phyloP scores from a whole-genome alignment of 2,888 invertebrate genomes.

The Troilus luridus region DNA sequence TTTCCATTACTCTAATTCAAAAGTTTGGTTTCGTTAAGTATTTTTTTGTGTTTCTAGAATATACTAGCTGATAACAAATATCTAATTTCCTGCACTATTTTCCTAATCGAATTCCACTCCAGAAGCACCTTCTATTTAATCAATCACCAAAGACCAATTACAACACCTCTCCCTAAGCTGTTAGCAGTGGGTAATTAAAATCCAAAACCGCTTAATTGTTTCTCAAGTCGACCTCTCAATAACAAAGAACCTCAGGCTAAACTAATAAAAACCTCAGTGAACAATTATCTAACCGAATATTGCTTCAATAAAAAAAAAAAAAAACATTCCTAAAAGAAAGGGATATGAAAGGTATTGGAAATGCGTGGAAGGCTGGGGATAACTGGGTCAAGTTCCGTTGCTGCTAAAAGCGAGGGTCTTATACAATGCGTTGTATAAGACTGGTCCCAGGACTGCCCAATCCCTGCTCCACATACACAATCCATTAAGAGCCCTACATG shows the following conservation, averaged over 20 bases:
- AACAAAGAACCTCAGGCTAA: neutral
- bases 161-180: neutral
- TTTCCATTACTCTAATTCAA: neutral
- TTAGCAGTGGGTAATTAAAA: neutral
- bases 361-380: neutral
- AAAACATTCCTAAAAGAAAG: neutral
- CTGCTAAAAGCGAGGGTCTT: slow-evolving; percentile 7
- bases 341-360: slow-evolving; percentile 48
- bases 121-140: neutral
- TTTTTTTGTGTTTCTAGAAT: neutral
- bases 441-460: slow-evolving; percentile 47
- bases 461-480: slow-evolving; percentile 39
- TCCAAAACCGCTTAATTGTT: slow-evolving; percentile 3
- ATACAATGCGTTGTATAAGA: slow-evolving; percentile 53
- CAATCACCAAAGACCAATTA: neutral
- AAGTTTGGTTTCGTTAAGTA: neutral
- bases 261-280: neutral
- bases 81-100: neutral
- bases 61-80: neutral
- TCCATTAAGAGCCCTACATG: slow-evolving; percentile 27
- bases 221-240: neutral
- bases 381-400: slow-evolving; percentile 39
- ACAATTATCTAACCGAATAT: neutral
- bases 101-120: neutral
- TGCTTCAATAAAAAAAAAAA: neutral